Conservation (phyloP, 2,888 invertebrate genomes). For the Anarsia innoxiella region DNA sequence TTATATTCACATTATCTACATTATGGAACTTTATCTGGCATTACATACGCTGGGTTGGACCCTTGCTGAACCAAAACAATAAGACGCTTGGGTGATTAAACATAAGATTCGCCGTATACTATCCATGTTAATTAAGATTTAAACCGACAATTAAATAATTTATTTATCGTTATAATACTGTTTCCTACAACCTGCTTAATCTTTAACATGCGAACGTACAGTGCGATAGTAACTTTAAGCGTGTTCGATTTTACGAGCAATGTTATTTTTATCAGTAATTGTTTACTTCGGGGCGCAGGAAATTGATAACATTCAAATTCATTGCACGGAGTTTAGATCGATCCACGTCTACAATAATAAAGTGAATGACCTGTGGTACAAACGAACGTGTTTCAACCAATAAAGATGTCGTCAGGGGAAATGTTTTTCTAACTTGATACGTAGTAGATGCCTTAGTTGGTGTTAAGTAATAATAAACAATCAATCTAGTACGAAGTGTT, state of each 20-base stretch:
- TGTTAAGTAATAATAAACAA: constrained; percentile 18
- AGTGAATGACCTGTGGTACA: constrained; percentile 29
- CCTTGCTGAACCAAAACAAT: constrained; percentile 46
- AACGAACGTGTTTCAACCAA: constrained; percentile 27
- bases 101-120: constrained; percentile 52
- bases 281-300: constrained; percentile 9
- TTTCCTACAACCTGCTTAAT: background rate
- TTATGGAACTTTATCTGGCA: constrained; percentile 69
- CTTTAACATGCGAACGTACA: too few species aligned
- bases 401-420: constrained; percentile 30
- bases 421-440: constrained; percentile 27
- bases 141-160: background rate
- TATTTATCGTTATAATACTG: background rate
- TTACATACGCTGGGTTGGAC: constrained; percentile 50
- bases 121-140: too few species aligned
- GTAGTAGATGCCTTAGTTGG: constrained; percentile 23
- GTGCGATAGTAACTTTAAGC: background rate
- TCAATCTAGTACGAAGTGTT: too few species aligned
- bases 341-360: constrained; percentile 16
- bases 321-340: constrained; percentile 9
- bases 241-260: background rate
- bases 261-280: constrained; percentile 4
- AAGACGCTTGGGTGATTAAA: constrained; percentile 34
- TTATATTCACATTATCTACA: constrained; percentile 75
- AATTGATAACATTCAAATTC: constrained; percentile 14